phyloP scores from a whole-genome alignment of 2,113 vertebrate species.

The Canis aureus region DNA sequence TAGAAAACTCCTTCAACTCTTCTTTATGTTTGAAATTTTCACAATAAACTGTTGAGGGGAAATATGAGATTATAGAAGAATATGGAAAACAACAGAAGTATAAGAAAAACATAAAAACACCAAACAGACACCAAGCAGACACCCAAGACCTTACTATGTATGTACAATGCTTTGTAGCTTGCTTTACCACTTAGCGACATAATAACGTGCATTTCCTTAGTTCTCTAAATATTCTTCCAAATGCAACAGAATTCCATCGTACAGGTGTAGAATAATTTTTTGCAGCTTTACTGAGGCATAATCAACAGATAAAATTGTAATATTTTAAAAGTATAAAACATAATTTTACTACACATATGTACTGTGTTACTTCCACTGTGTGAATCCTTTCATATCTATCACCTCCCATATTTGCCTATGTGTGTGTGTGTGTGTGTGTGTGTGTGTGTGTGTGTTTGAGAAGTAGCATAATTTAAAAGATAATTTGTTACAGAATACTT shows the following conservation, averaged over 20 bases:
- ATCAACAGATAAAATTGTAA: neutral
- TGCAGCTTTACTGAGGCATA: neutral
- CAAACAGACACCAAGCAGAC: neutral
- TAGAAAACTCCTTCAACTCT: neutral
- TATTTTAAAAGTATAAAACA: neutral
- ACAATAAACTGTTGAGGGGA: neutral
- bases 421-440: neutral
- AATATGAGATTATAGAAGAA: conserved; percentile 23
- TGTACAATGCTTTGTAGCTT: neutral
- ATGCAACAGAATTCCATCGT: neutral
- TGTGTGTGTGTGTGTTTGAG: neutral
- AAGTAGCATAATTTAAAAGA: neutral
- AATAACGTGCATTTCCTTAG: neutral
- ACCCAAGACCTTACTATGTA: neutral
- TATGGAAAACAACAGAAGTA: neutral
- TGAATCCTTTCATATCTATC: neutral
- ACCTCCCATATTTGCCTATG: neutral
- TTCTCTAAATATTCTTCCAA: conserved; percentile 24
- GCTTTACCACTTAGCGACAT: neutral
- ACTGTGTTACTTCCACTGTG: neutral
- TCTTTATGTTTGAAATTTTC: conserved; percentile 18
- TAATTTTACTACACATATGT: neutral
- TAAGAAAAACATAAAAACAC: neutral
- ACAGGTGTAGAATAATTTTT: neutral
- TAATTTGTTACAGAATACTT: neutral